Percentiles rank a stretch among this genome's conserved stretches.
Conservation (phyloP, 2,113 vertebrate species). For the Sporophila hypoxantha region DNA sequence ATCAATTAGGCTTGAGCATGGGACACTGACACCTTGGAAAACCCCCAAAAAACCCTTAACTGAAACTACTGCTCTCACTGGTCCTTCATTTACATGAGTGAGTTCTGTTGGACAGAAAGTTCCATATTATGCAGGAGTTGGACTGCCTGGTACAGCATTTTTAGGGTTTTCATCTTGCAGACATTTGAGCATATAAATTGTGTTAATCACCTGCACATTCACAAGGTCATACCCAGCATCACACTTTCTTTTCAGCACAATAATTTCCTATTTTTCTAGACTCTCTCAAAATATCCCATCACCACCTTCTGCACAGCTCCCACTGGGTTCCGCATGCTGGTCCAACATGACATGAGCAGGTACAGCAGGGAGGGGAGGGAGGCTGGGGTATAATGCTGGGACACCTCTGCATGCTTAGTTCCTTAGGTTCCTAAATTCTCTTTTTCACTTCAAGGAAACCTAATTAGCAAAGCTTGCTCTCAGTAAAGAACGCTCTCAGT, state of each 20-base stretch:
- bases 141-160: background rate
- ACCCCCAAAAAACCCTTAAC: rapidly evolving
- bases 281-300: constrained; percentile 73
- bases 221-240: background rate
- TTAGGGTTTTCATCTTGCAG: background rate
- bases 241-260: background rate
- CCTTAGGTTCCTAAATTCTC: background rate
- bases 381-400: background rate
- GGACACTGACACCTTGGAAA: background rate
- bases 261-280: constrained; percentile 38
- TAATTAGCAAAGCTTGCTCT: background rate
- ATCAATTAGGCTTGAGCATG: background rate
- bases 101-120: background rate
- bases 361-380: constrained; percentile 14
- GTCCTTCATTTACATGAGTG: background rate
- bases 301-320: constrained; percentile 75
- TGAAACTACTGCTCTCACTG: background rate
- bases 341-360: constrained; percentile 72
- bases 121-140: background rate
- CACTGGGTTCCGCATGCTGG: constrained; percentile 74
- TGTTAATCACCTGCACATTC: background rate
- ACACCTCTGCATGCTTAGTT: background rate
- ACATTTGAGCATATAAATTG: background rate
- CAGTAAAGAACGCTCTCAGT: background rate
- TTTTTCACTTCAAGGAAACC: background rate